Conservation (phyloP, 1,140 invertebrate species). For the Octopus sinensis region DNA sequence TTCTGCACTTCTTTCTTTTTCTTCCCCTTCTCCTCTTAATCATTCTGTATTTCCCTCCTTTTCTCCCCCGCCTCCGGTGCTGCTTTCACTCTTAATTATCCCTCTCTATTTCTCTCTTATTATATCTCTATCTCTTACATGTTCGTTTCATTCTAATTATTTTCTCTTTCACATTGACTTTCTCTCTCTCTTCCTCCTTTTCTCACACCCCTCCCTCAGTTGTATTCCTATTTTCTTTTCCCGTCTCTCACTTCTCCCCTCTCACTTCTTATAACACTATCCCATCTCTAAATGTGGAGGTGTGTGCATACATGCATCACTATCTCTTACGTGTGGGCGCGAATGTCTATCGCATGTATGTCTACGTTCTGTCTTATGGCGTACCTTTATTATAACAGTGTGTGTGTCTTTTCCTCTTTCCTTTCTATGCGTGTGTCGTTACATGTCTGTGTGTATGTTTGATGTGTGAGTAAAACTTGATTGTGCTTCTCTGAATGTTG, state of each 20-base stretch:
- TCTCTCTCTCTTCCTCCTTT: background rate
- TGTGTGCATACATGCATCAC: background rate
- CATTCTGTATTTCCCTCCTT: background rate
- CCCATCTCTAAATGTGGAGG: background rate
- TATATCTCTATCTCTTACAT: background rate
- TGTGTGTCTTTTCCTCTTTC: background rate
- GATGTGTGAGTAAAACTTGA: no score
- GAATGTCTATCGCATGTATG: no score
- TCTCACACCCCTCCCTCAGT: background rate
- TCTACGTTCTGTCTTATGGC: background rate
- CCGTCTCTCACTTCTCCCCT: background rate
- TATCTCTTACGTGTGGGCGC: background rate
- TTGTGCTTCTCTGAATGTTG: no score
- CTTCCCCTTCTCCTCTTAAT: background rate
- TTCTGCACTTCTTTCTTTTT: background rate
- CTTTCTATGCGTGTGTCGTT: background rate
- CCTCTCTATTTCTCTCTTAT: background rate
- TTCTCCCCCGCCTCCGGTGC: background rate
- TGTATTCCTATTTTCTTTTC: background rate
- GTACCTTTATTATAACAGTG: background rate
- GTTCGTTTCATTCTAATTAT: background rate
- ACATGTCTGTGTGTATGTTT: no score
- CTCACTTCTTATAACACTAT: background rate
- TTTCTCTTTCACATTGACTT: background rate
- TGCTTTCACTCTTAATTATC: background rate